Conservation (phyloP, 2,113 vertebrate genomes). For the Gallinago media region DNA sequence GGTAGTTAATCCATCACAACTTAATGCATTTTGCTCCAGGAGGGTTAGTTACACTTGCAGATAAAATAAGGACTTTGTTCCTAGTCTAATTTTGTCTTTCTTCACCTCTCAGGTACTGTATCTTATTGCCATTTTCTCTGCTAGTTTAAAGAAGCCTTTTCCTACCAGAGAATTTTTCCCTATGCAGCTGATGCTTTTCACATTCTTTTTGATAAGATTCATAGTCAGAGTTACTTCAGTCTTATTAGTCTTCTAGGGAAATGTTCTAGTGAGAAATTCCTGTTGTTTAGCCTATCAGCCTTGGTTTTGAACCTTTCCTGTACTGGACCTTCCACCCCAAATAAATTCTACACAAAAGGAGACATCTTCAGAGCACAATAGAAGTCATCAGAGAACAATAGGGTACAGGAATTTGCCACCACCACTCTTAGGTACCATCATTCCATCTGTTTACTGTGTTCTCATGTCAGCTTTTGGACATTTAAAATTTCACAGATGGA, state of each 20-base stretch:
- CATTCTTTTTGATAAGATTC: neutral
- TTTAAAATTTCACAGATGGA: neutral
- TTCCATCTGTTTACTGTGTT: neutral
- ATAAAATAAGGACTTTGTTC: neutral
- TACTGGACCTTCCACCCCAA: neutral
- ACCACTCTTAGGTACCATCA: neutral
- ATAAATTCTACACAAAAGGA: neutral
- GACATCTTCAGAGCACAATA: neutral
- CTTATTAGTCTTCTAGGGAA: neutral
- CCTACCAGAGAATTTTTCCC: neutral
- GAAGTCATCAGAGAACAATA: neutral
- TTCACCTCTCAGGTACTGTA: neutral
- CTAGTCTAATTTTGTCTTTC: neutral
- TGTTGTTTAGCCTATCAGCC: neutral
- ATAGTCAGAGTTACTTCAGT: neutral
- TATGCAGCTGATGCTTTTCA: accelerated
- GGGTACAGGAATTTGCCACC: neutral
- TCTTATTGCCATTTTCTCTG: neutral
- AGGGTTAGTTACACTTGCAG: neutral
- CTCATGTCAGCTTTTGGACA: neutral
- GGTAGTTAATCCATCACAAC: neutral
- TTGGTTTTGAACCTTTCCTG: neutral
- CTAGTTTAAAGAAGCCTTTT: neutral
- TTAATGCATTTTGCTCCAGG: neutral
- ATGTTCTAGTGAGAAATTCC: neutral